Evolutionary conservation across 1,140 invertebrate genomes (phyloP), one percentile per base, ranked within the genome.

Genomic region (Cyclina sinensis): DNA sequence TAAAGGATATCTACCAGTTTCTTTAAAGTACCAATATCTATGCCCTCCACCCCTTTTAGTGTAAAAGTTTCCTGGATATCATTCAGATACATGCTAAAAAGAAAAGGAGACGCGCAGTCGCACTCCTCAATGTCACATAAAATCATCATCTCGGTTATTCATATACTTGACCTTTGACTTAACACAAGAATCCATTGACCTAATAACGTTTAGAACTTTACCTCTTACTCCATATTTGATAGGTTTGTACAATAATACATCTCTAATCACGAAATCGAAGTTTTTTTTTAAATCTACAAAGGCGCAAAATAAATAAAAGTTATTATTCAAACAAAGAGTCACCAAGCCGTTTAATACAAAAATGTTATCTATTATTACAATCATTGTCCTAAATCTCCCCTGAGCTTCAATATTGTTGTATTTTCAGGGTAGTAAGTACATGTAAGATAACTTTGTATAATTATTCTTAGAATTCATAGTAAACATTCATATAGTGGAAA

Each of bases 31-130:
- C 39, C 32, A 27, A 73, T 32, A 48, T 84, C 43, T 9, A 46
- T 70, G 37, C 37, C 62, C 32, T 70, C 27, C n/a, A 84, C 12
- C 12, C 43, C 62, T 30, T 84, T n/a, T 73, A 27, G 16, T 2
- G 4, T 70, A 12, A 70, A 70, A 11, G 3, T 24, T 16, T 48
- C 30, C 85, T 85, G 18, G 18, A 79, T 24, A 68, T 79, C 74
- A 68, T 79, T 85, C n/a, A 80, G n/a, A 37, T 70, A 89, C 21
- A 89, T 68, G 9, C 51, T 78, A 79, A 65, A 89, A 5, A 89
- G 16, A 51, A 89, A 57, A 0, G 81, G 81, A 27, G 88, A 89
- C 37, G 85, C 51, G n/a, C 68, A 59, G 82, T 59, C 81, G 65
- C 2, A 85, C 80, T 14, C 88, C 82, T 30, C 76, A 14, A 54